Evolutionary conservation across 2,888 invertebrate species (phyloP), one percentile per base, ranked within the genome.

Genomic region (Luperina nickerlii): DNA sequence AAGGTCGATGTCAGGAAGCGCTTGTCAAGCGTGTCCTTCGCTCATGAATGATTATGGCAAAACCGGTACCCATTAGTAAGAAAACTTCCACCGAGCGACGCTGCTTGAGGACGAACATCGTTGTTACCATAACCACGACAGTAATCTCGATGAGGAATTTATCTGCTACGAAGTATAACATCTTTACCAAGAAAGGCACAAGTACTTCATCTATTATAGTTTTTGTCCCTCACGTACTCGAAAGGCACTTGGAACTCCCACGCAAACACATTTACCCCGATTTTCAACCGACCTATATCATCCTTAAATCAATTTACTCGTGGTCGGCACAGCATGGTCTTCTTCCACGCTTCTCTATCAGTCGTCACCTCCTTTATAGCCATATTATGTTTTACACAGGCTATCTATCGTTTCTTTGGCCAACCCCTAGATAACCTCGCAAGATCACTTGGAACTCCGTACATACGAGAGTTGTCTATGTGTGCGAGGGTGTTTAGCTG

Each of bases 1-100:
- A 79, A 79, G 79, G 79, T 60, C 66, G 60, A n/a, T n/a, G 4
- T 60, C 74, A 66, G 79, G 79, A 79, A 74, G 74, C 51, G 8
- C n/a, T 24, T 51, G 79, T 51, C 79, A 74, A 42, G 27, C 0
- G n/a, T 38, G 65, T 66, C 57, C 81, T 80, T 74, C 57, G 38
- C 42, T 66, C 32, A 20, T 42, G 1, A 66, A 51, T 48, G n/a
- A 72, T 38, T 54, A 45, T 15, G 8, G 18, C 9, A 24, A 73
- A 66, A 80, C 74, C 57, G 60, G 38, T 32, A 32, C 24, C 15
- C 8, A 42, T 24, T 66, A 11, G 8, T n/a, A 20, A 60, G 48
- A 65, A 27, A 65, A 9, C 18, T 15, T 57, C 24, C 8, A 27
- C 4, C 0, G n/a, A n/a, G n/a, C n/a, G 48, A 74, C 65, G 20